A percentile compares a stretch with the other conserved stretches of the same genome.
phyloP scores from a whole-genome alignment of 2,113 vertebrate species.

The Mobula birostris region DNA sequence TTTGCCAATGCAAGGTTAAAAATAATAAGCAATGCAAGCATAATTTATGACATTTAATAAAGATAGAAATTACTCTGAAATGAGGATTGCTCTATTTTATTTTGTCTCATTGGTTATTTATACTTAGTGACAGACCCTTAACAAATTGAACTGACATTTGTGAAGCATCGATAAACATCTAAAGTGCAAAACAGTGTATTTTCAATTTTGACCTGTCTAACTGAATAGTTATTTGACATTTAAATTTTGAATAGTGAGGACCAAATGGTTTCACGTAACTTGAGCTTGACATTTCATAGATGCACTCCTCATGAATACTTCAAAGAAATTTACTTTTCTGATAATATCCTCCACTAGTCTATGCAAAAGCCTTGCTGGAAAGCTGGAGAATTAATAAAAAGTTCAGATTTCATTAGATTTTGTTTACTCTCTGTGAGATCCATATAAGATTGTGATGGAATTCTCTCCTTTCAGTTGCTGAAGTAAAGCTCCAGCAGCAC shows the following conservation, averaged over 20 bases:
- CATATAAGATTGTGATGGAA: background rate
- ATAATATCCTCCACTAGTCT: too few relatives aligned
- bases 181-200: background rate
- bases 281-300: background rate
- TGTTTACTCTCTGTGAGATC: background rate
- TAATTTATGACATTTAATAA: conserved; percentile 1
- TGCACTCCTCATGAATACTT: background rate
- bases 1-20: background rate
- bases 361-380: background rate
- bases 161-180: conserved; percentile 26
- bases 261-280: background rate
- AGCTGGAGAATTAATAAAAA: background rate
- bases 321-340: background rate
- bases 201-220: conserved; percentile 19
- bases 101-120: conserved; percentile 5
- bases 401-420: background rate
- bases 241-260: conserved; percentile 10
- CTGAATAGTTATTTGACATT: background rate
- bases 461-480: too few relatives aligned
- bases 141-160: conserved; percentile 29
- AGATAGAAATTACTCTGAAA: background rate
- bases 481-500: too few relatives aligned
- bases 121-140: background rate
- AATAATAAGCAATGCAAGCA: background rate
- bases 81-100: background rate